Evolutionary conservation across 1,140 invertebrate species (phyloP).

Genomic region (Leptopilina boulardi): DNA sequence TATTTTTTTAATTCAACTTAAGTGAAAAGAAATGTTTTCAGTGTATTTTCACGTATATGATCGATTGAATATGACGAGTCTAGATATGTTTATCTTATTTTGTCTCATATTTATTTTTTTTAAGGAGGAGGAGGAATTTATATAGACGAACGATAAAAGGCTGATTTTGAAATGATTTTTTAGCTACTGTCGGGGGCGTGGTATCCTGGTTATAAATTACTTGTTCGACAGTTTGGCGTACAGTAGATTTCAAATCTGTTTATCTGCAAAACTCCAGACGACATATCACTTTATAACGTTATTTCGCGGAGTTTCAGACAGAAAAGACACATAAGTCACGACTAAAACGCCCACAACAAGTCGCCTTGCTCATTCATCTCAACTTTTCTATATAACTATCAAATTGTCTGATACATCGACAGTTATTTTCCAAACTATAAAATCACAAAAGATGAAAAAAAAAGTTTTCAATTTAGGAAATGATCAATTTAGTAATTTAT

Average conservation of each 20-base stretch:
- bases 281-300: conserved; percentile 30
- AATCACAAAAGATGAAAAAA: background rate
- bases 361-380: conserved; percentile 27
- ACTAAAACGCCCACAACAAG: conserved; percentile 27
- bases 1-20: too few species aligned
- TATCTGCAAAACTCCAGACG: conserved; percentile 30
- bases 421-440: background rate
- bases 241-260: conserved; percentile 27
- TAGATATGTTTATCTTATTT: background rate
- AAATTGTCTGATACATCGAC: conserved; percentile 2
- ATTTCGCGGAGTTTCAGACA: conserved; percentile 23
- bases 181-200: conserved; percentile 19
- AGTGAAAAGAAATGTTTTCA: too few species aligned
- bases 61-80: too few species aligned
- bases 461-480: background rate
- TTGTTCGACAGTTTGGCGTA: conserved; percentile 13
- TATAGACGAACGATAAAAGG: background rate
- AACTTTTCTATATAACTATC: background rate
- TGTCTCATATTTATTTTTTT: background rate
- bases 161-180: conserved; percentile 8
- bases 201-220: conserved; percentile 26
- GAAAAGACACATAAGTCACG: conserved; percentile 32
- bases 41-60: too few species aligned
- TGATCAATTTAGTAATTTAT: background rate
- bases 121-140: background rate